A percentile compares a stretch with the other conserved stretches of the same genome.
phyloP scores from a whole-genome alignment of 2,797 vertebrate genomes.

The Delichon dasypus region DNA sequence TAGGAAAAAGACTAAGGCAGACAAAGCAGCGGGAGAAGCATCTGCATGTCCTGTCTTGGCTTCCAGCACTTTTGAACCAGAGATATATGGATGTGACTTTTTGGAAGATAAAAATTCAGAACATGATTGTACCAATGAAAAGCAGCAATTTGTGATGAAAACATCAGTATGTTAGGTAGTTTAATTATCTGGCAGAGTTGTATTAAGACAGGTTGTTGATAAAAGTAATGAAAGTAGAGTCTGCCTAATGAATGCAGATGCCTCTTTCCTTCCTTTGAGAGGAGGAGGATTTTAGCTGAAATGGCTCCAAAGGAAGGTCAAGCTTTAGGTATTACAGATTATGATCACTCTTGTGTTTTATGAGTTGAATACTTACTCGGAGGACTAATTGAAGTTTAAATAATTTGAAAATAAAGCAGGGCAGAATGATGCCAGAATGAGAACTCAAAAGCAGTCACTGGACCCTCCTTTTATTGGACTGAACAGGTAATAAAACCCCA shows the following conservation, averaged over 20 bases:
- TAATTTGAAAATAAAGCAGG: background rate
- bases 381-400: background rate
- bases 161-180: background rate
- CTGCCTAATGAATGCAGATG: background rate
- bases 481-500: background rate
- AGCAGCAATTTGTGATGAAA: background rate
- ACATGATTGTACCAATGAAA: background rate
- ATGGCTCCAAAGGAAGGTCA: background rate
- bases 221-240: background rate
- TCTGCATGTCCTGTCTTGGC: background rate
- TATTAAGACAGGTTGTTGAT: background rate
- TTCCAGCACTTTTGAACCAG: background rate
- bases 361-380: background rate
- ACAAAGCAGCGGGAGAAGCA: background rate
- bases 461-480: background rate
- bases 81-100: background rate
- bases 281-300: background rate
- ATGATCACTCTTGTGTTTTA: background rate
- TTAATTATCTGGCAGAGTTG: background rate
- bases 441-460: background rate
- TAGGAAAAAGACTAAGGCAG: background rate
- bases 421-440: background rate
- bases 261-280: background rate
- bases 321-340: constrained; percentile 15
- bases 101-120: background rate